phyloP scores from a whole-genome alignment of 2,888 invertebrate species.

The Nymphalis c-album region DNA sequence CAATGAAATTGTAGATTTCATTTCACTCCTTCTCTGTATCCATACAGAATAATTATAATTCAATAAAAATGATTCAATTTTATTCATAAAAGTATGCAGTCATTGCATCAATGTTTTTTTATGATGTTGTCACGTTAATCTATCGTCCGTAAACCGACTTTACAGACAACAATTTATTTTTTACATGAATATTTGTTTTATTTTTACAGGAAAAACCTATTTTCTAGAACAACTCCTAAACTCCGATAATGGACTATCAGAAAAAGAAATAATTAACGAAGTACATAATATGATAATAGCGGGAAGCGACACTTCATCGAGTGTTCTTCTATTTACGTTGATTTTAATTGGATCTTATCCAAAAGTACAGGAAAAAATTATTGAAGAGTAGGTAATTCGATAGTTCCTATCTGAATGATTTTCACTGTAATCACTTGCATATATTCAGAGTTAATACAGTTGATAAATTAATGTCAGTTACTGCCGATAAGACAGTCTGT shows the following conservation, averaged over 20 bases:
- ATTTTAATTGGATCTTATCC: conserved; percentile 4
- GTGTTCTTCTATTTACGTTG: conserved; percentile 32
- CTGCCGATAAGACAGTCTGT: background rate
- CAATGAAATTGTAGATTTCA: too few relatives aligned
- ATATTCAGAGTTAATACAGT: too few relatives aligned
- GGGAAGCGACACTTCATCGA: conserved; percentile 63
- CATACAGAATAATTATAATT: too few relatives aligned
- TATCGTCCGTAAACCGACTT: too few relatives aligned
- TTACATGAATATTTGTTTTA: background rate
- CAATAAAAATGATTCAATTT: too few relatives aligned
- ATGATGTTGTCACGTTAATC: too few relatives aligned
- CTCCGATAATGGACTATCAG: background rate
- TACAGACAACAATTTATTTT: too few relatives aligned
- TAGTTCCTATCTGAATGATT: background rate
- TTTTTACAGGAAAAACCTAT: background rate
- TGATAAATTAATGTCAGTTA: too few relatives aligned
- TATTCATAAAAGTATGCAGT: too few relatives aligned
- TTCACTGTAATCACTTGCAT: background rate
- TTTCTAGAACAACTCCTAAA: background rate
- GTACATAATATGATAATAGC: conserved; percentile 72
- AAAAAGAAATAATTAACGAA: conserved; percentile 46
- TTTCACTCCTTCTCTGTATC: too few relatives aligned
- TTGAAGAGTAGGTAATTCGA: background rate
- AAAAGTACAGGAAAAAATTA: background rate
- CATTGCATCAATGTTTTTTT: too few relatives aligned